phyloP scores from a whole-genome alignment of 2,888 invertebrate species.

The Malthinus flaveolus region DNA sequence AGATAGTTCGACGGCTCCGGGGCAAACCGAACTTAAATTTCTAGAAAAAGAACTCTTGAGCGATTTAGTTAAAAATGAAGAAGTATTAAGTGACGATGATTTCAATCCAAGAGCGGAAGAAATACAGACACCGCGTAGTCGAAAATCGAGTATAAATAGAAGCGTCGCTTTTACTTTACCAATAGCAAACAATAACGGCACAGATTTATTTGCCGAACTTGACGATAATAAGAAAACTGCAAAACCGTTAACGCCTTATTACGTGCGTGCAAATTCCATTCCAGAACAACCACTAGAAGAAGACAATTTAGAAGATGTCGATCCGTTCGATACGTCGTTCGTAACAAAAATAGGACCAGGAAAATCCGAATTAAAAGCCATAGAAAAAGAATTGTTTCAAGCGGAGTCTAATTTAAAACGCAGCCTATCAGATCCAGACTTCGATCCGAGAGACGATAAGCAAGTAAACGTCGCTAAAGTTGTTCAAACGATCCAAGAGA shows the following conservation, averaged over 20 bases:
- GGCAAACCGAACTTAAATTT: constrained; percentile 76
- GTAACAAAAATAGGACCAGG: constrained; percentile 59
- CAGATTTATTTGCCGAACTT: constrained; percentile 60
- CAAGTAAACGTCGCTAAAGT: constrained; percentile 45
- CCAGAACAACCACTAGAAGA: constrained; percentile 60
- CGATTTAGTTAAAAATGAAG: constrained; percentile 52
- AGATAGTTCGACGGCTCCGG: constrained; percentile 71
- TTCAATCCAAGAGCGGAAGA: constrained; percentile 80
- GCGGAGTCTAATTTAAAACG: constrained; percentile 54
- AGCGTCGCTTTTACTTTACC: constrained; percentile 65
- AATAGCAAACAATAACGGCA: constrained; percentile 27
- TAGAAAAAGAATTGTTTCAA: constrained; percentile 59
- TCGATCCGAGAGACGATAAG: constrained; percentile 58
- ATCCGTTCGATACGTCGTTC: constrained; percentile 71
- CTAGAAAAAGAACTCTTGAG: constrained; percentile 77
- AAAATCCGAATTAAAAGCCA: constrained; percentile 60
- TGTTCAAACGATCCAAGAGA: constrained; percentile 54
- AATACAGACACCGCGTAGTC: neutral
- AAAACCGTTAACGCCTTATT: constrained; percentile 83
- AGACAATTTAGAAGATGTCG: constrained; percentile 55
- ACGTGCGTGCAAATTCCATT: constrained; percentile 66
- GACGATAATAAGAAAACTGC: constrained; percentile 59
- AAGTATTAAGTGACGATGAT: constrained; percentile 71
- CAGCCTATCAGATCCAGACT: constrained; percentile 68
- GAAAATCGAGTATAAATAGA: constrained; percentile 43